Evolutionary conservation across 2,888 invertebrate species (phyloP).

Genomic region (Eupelmus urozonus): DNA sequence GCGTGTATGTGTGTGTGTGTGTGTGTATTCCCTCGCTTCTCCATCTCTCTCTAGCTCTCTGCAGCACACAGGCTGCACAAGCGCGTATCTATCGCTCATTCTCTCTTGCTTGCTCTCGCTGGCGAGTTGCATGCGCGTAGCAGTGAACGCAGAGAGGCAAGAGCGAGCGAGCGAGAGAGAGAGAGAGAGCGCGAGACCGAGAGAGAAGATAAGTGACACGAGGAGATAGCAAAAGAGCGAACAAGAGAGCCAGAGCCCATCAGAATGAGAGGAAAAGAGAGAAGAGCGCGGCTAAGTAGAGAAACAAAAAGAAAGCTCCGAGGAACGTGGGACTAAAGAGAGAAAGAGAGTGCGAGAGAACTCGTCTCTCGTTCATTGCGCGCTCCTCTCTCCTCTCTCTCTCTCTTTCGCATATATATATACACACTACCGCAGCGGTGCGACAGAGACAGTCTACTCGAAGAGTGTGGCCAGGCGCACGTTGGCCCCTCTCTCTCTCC

Average conservation of each 20-base stretch:
- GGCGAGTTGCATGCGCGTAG: not conserved
- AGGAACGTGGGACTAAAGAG: constrained; percentile 40
- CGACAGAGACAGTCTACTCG: constrained; percentile 30
- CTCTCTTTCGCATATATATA: too few species aligned
- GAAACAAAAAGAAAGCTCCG: constrained; percentile 34
- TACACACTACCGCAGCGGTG: constrained; percentile 44
- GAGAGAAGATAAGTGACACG: constrained; percentile 33
- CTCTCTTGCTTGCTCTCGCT: constrained; percentile 4
- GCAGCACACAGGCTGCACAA: constrained; percentile 22
- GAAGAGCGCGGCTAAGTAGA: constrained; percentile 41
- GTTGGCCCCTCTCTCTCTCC: too few species aligned
- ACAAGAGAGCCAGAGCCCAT: constrained; percentile 53
- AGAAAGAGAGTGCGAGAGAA: constrained; percentile 51
- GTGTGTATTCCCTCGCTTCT: constrained; percentile 1
- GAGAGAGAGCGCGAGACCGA: constrained; percentile 42
- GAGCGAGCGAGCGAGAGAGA: constrained; percentile 46
- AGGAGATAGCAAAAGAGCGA: constrained; percentile 48
- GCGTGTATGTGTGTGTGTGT: not conserved
- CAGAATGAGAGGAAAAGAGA: constrained; percentile 53
- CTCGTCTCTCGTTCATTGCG: constrained; percentile 51
- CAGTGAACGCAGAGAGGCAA: constrained; percentile 17
- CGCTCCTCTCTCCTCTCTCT: too few species aligned
- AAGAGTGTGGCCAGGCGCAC: constrained; percentile 33
- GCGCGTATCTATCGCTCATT: constrained; percentile 23
- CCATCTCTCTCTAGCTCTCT: constrained; percentile 50